A percentile compares a stretch with the other conserved stretches of the same genome.
Conservation (phyloP, 1,140 invertebrate genomes). For the Cyrtorhinus lividipennis region DNA sequence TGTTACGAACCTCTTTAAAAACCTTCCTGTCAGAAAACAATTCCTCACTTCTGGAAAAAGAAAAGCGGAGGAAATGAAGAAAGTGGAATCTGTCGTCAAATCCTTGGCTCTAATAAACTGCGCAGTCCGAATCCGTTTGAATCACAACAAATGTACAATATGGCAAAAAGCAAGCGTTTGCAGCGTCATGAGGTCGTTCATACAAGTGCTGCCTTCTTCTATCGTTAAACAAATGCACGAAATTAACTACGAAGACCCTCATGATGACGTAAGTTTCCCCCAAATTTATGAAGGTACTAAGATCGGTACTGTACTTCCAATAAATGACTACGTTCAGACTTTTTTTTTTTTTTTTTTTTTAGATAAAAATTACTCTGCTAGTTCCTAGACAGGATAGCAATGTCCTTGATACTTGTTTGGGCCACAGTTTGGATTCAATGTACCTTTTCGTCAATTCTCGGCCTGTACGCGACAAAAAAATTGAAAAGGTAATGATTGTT, state of each 20-base stretch:
- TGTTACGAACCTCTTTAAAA: conserved; percentile 41
- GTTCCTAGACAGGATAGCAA: conserved; percentile 33
- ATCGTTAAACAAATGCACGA: conserved; percentile 32
- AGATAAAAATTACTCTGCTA: conserved; percentile 34
- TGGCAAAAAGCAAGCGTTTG: conserved; percentile 38
- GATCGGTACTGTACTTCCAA: too few species aligned
- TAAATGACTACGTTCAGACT: too few species aligned
- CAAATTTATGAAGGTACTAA: too few species aligned
- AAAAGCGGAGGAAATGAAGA: conserved; percentile 41
- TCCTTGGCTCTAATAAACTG: conserved; percentile 39
- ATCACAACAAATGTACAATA: conserved; percentile 38
- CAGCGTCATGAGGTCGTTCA: conserved; percentile 32
- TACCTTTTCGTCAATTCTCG: conserved; percentile 41
- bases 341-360: conserved; percentile 18
- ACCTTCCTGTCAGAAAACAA: conserved; percentile 45
- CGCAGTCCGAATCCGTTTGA: conserved; percentile 33
- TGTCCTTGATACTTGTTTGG: conserved; percentile 27
- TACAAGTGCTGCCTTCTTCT: conserved; percentile 33
- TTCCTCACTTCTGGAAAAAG: conserved; percentile 36
- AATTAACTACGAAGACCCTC: conserved; percentile 21
- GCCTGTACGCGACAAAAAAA: conserved; percentile 38
- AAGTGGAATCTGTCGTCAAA: conserved; percentile 40
- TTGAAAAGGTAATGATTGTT: conserved; percentile 28
- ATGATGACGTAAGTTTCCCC: too few species aligned
- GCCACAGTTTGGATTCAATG: conserved; percentile 27